These are phyloP conservation scores for Peromyscus californicus DNA, from an alignment of 2,113 vertebrate genomes.

Conservation along the genomic window DNA sequence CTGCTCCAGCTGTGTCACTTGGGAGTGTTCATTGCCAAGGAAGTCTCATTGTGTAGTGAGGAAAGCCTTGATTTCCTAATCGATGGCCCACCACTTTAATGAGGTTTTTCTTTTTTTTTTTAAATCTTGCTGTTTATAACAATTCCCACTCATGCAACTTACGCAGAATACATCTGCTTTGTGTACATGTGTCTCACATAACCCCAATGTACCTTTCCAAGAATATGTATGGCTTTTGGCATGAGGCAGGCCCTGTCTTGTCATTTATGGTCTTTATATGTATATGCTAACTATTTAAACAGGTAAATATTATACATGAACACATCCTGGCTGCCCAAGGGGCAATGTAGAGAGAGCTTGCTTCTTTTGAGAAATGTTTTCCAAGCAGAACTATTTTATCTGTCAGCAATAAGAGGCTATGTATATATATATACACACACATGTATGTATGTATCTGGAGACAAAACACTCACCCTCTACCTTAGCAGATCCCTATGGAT, in stretches of 20 bases:
- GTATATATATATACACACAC: neutral
- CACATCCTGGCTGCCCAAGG: neutral
- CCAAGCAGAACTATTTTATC: conserved; percentile 9
- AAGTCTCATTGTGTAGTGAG: neutral
- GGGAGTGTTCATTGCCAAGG: neutral
- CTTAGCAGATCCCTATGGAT: conserved; percentile 13
- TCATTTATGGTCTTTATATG: neutral
- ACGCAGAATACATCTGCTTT: neutral
- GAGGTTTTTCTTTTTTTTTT: conserved; percentile 4
- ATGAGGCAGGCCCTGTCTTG: neutral
- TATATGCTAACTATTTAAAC: conserved; percentile 55
- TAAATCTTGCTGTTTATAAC: neutral
- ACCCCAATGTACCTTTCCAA: neutral
- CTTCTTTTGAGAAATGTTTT: conserved; percentile 49
- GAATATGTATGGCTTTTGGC: neutral
- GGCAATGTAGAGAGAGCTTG: conserved; percentile 36
- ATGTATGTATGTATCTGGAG: neutral
- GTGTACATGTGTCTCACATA: neutral
- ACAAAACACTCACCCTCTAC: neutral
- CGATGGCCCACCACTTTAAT: neutral
- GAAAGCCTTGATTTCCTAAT: neutral
- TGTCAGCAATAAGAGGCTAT: conserved; percentile 43
- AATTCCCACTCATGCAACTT: neutral
- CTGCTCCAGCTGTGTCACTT: neutral
- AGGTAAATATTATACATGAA: conserved; percentile 41